Conservation (phyloP, 2,113 vertebrate species). For the Narcine bancroftii region DNA sequence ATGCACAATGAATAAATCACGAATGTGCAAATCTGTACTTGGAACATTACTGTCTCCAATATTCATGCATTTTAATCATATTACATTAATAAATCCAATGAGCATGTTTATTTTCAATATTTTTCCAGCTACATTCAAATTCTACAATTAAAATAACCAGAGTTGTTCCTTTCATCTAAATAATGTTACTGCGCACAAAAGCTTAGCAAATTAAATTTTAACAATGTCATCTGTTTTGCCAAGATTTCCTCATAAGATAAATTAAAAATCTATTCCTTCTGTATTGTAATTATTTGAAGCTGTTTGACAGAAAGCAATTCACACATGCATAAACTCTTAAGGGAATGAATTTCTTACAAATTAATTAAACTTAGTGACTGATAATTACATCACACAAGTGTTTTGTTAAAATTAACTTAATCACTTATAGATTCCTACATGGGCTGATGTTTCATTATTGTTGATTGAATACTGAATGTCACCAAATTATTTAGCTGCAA, state of each 20-base stretch:
- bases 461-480: neutral
- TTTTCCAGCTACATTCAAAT: neutral
- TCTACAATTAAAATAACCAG: neutral
- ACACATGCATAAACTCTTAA: neutral
- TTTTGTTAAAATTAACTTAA: slow-evolving; percentile 20
- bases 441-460: slow-evolving; percentile 11
- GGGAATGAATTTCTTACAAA: neutral
- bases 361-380: slow-evolving; percentile 7
- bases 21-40: neutral
- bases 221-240: neutral
- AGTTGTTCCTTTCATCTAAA: neutral
- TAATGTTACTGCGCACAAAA: neutral
- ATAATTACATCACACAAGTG: slow-evolving; percentile 19
- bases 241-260: neutral
- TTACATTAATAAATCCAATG: neutral
- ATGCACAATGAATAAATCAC: neutral
- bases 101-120: neutral
- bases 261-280: neutral
- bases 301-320: slow-evolving; percentile 1
- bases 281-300: neutral
- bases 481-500: neutral
- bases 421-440: neutral
- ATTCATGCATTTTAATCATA: neutral
- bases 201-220: neutral
- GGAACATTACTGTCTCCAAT: neutral